phyloP scores from a whole-genome alignment of 53 echinoderm and acorn worm species.

The Stichopus horrens region DNA sequence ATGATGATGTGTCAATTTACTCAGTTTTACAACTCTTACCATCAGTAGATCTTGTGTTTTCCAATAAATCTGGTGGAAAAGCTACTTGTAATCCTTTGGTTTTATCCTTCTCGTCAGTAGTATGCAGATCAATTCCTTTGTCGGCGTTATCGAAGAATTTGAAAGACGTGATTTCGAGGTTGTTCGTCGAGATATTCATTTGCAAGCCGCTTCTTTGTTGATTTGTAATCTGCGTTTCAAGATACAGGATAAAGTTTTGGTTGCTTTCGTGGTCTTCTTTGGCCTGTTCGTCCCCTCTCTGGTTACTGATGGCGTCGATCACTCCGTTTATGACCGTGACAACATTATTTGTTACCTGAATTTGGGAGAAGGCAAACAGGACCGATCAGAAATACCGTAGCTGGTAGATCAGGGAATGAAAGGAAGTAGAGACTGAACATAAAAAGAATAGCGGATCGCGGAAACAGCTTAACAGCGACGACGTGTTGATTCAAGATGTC shows the following conservation, averaged over 20 bases:
- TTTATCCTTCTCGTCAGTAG: not conserved
- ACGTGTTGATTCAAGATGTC: too few relatives aligned
- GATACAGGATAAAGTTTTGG: not conserved
- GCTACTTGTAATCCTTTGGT: not conserved
- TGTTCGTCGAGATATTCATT: not conserved
- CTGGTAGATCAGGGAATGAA: too few relatives aligned
- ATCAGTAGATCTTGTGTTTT: not conserved
- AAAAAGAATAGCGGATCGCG: too few relatives aligned
- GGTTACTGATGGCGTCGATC: not conserved
- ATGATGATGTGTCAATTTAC: too few relatives aligned
- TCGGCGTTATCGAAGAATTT: not conserved
- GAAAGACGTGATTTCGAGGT: not conserved
- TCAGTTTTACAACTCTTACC: not conserved
- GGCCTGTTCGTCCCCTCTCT: not conserved
- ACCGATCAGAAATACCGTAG: not conserved
- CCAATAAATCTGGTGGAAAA: not conserved
- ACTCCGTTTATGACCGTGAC: not conserved
- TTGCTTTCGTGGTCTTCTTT: not conserved
- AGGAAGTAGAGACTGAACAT: too few relatives aligned
- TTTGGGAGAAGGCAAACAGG: too few relatives aligned
- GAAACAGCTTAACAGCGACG: too few relatives aligned
- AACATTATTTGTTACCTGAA: not conserved
- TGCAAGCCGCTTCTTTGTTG: slow-evolving; percentile 9
- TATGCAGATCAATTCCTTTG: not conserved
- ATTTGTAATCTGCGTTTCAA: slow-evolving; percentile 31